These are phyloP conservation scores for rabbit (Oryctolagus cuniculus) DNA, from an alignment of 2,113 vertebrate species.

Conservation along the genomic window DNA sequence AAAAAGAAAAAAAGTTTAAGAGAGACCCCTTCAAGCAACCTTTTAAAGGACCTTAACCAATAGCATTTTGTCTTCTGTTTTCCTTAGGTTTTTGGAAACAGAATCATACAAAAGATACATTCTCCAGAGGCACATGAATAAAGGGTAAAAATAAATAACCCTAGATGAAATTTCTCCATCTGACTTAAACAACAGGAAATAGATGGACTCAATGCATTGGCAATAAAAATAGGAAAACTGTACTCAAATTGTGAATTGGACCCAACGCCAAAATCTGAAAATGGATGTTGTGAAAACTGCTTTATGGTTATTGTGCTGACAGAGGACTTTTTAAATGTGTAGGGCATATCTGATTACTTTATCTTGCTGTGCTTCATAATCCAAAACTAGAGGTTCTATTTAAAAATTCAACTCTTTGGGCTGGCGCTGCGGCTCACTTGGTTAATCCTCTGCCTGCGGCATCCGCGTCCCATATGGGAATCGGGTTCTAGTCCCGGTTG, in stretches of 20 bases:
- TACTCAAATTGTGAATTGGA: constrained; percentile 40
- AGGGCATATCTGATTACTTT: background rate
- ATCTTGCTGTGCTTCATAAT: constrained; percentile 29
- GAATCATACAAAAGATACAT: constrained; percentile 71
- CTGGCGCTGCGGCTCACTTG: too few species aligned
- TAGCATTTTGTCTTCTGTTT: constrained; percentile 68
- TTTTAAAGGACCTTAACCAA: constrained; percentile 68
- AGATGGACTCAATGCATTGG: constrained; percentile 22
- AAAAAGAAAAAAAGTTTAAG: constrained; percentile 44
- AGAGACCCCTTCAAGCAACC: constrained; percentile 59
- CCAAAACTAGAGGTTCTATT: constrained; percentile 37
- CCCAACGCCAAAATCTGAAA: constrained; percentile 54
- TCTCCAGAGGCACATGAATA: constrained; percentile 75
- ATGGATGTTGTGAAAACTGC: constrained; percentile 21
- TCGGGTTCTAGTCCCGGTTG: too few species aligned
- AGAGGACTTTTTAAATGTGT: constrained; percentile 39
- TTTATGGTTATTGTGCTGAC: background rate
- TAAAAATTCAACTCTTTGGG: constrained; percentile 25
- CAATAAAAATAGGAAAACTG: constrained; percentile 55
- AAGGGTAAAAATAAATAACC: constrained; percentile 76
- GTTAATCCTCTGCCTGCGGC: too few species aligned
- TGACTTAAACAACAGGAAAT: constrained; percentile 74
- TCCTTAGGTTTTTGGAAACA: constrained; percentile 69
- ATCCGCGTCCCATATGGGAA: too few species aligned
- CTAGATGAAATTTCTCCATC: constrained; percentile 66